Conservation (phyloP, 2,797 vertebrate genomes). For the Muscicapa striata region DNA sequence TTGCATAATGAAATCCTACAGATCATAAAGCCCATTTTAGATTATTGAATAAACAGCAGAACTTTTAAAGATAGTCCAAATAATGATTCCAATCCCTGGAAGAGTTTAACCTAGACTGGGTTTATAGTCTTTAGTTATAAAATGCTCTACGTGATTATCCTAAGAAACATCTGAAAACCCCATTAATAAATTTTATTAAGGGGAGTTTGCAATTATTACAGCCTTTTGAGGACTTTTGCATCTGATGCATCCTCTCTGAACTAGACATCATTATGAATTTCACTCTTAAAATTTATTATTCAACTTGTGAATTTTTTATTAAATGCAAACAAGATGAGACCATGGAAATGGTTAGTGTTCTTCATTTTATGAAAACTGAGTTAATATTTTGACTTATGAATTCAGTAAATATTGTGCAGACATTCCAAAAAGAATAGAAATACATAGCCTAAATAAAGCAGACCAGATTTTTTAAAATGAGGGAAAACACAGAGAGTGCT, state of each 20-base stretch:
- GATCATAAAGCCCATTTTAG: neutral
- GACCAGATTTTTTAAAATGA: neutral
- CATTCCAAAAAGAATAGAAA: neutral
- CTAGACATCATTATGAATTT: neutral
- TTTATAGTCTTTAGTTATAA: constrained; percentile 5
- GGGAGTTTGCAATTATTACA: neutral
- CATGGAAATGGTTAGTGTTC: neutral
- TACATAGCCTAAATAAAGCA: neutral
- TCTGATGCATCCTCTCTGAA: neutral
- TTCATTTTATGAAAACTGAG: constrained; percentile 17
- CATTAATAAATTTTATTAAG: constrained; percentile 3
- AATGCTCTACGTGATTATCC: neutral
- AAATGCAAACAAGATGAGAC: neutral
- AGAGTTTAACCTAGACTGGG: neutral
- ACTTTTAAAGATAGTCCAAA: constrained; percentile 12
- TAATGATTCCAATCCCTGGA: neutral
- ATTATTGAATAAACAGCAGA: neutral
- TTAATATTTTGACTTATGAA: constrained; percentile 14
- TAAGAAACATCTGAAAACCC: constrained; percentile 6
- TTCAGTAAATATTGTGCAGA: constrained; percentile 17
- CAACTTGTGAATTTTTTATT: neutral
- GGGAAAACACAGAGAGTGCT: neutral
- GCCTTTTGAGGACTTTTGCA: neutral
- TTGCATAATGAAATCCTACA: neutral
- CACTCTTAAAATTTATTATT: neutral